phyloP scores from a whole-genome alignment of 2,797 vertebrate genomes.

The Heterohyrax brucei region DNA sequence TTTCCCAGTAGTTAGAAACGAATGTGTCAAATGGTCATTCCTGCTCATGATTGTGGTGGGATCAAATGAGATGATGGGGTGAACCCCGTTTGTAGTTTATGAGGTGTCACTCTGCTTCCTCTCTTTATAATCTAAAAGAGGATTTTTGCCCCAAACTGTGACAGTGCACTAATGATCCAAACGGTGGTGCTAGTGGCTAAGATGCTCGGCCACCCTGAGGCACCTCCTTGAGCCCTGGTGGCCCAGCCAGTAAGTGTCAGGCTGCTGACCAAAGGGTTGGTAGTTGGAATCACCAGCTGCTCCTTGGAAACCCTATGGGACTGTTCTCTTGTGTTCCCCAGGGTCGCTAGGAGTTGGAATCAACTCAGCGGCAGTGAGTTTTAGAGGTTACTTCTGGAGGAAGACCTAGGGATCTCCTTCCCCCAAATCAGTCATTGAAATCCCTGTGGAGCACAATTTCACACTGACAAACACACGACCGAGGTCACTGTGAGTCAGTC shows the following conservation, averaged over 20 bases:
- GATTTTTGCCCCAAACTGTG: neutral
- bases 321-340: no score
- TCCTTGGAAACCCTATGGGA: no score
- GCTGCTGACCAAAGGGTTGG: no score
- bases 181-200: neutral
- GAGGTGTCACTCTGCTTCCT: neutral
- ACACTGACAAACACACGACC: neutral
- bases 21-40: neutral
- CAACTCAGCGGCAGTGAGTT: no score
- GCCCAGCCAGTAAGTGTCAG: no score
- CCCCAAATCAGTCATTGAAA: no score
- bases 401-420: no score
- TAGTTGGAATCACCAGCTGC: no score
- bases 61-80: neutral
- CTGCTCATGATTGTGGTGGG: neutral
- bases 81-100: neutral
- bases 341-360: no score
- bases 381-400: neutral
- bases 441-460: neutral
- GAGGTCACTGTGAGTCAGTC: neutral
- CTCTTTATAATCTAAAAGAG: neutral
- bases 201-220: neutral
- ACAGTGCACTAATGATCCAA: neutral
- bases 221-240: no score
- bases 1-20: conserved; percentile 27